Base-by-base conservation (phyloP, 2,888 invertebrate genomes). In the Epinotia demarniana region DNA sequence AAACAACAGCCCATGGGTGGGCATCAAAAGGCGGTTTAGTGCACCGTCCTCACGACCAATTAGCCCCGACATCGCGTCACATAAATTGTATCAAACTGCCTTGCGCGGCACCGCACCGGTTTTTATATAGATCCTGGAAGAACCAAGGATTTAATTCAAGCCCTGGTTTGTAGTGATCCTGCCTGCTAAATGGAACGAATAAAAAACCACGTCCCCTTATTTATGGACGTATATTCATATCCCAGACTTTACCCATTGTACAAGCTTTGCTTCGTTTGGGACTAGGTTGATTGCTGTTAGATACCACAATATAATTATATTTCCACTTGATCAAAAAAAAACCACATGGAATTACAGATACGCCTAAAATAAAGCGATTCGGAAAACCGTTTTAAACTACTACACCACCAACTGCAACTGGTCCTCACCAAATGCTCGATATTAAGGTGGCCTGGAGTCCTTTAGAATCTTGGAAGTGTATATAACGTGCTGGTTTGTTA, bases 1-100 rank as follows among this genome's bases (percentile, higher is more conserved):
- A 74, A 66, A 71, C 76, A 76, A 63, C 63, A 18, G 71, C 70
- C 75, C 63, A 66, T 57, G 55, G 18, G 68, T 58, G 78, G 88
- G 88, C 89, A 91, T 91, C 89, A 89, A 87, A 88, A 87, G 84
- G 86, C 87, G 81, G 86, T 87, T 87, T 87, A 86, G 87, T 85
- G 85, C 86, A 80, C 83, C 83, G 81, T 85, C 85, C 89, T 88
- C 87, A 89, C 89, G 88, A 91, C 90, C 92, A 92, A 92, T 92
- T 91, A 92, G 89, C 86, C 83, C 80, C 85, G 83, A 82, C 89
- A 87, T 85, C 82, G 87, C 88, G 88, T 87, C 89, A 87, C 89
- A 89, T 92, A 90, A 91, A 92, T 91, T 91, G 87, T 88, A 85
- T 88, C 86, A 86, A 90, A 90, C 86, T 86, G 87, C 87, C 83